Evolutionary conservation across 2,888 invertebrate genomes (phyloP), one percentile per base, ranked within the genome.

Genomic region (Cristatella mucedo): DNA sequence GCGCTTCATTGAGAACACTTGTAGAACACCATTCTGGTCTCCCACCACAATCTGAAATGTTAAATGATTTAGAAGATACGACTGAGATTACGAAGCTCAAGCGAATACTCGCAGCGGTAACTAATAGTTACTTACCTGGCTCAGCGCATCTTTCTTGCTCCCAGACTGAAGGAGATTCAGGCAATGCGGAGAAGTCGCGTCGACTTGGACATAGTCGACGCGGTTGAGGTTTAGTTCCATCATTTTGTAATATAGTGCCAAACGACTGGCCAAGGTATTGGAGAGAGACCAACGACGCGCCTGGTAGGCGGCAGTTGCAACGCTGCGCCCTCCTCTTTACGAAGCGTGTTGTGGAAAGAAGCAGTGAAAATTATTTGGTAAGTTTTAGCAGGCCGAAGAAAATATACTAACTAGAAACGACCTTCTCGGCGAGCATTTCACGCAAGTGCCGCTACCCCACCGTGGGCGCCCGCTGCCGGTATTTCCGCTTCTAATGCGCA

Each of bases 221-320:
- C 84, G 72, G 29, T 76, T 73, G 51, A 86, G 67, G 63, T 81
- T 77, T 51, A 85, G 70, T 64, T 82, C 78, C 83, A 83, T 82
- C 59, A 59, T 63, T 46, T 59, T 51, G 46, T 26, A 26, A 26
- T n/a, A 26, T 26, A 11, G 11, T 26, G 11, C 11, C n/a, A 26
- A n/a, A 26, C 11, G n/a, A 26, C n/a, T 26, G n/a, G n/a, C 11
- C 26, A n/a, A 26, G n/a, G 26, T 26, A 11, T 26, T 30, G 9
- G 4, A 18, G 15, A 9, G 18, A 30, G n/a, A n/a, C n/a, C n/a
- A n/a, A n/a, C n/a, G n/a, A n/a, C n/a, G n/a, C n/a, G n/a, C n/a
- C n/a, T n/a, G n/a, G n/a, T n/a, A n/a, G n/a, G n/a, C n/a, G n/a
- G n/a, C n/a, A n/a, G n/a, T n/a, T n/a, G n/a, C n/a, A n/a, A n/a